Evolutionary conservation across 2,797 vertebrate species (phyloP).

Genomic region (Eremophila alpestris): DNA sequence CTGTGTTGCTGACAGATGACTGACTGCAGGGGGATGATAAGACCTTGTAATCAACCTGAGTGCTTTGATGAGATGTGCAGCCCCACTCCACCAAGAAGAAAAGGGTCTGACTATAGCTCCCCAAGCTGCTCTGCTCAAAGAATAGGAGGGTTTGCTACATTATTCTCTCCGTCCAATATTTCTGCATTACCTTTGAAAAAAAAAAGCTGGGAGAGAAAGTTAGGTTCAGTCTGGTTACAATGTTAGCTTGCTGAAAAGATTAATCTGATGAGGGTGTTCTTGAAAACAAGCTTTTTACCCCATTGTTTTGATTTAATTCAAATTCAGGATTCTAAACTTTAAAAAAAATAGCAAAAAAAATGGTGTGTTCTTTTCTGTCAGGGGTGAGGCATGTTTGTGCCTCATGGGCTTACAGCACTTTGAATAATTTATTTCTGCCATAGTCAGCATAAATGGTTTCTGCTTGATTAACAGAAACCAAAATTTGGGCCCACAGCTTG

Average conservation of each 20-base stretch:
- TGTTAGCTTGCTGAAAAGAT: neutral
- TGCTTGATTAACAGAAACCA: slow-evolving; percentile 40
- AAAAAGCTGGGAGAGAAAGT: neutral
- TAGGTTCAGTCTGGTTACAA: neutral
- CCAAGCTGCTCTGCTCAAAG: neutral
- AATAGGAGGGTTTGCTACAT: neutral
- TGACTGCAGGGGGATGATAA: neutral
- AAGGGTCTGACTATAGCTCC: neutral
- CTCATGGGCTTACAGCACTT: neutral
- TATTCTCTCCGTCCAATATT: neutral
- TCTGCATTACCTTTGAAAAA: neutral
- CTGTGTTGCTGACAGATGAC: neutral
- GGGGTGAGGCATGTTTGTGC: neutral
- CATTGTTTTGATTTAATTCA: neutral
- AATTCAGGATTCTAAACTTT: neutral
- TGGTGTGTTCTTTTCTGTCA: neutral
- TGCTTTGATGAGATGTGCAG: neutral
- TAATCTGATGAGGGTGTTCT: neutral
- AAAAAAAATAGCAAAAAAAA: neutral
- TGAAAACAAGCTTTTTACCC: neutral
- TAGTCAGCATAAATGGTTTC: slow-evolving; percentile 1
- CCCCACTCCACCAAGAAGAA: neutral
- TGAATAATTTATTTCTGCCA: slow-evolving; percentile 18
- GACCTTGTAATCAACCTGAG: neutral
- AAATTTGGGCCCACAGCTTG: slow-evolving; percentile 1